Evolutionary conservation across 1,140 invertebrate genomes (phyloP).

Genomic region (Drosophila busckii): DNA sequence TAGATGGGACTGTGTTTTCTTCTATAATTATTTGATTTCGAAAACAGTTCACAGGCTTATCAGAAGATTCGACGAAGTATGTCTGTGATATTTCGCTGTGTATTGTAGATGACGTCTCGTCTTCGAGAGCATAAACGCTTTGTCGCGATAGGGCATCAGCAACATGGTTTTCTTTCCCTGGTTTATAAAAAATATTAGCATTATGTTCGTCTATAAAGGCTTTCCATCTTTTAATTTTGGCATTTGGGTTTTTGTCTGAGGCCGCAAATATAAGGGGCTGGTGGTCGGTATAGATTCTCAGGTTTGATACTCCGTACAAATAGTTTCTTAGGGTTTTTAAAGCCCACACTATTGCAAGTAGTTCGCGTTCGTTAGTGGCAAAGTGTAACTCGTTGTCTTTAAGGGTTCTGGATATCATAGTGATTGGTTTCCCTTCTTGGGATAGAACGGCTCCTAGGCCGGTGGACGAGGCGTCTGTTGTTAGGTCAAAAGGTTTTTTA

Average conservation of each 20-base stretch:
- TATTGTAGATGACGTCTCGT: neutral
- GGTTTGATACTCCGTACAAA: constrained; percentile 1
- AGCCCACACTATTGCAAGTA: constrained; percentile 17
- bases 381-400: constrained; percentile 4
- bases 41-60: constrained; percentile 18
- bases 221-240: constrained; percentile 10
- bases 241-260: constrained; percentile 17
- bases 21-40: constrained; percentile 21
- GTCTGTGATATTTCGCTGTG: constrained; percentile 10
- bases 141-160: constrained; percentile 16
- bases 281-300: constrained; percentile 15
- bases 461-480: constrained; percentile 7
- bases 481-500: constrained; percentile 14
- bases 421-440: constrained; percentile 10
- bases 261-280: constrained; percentile 11
- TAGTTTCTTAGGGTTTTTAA: constrained; percentile 7
- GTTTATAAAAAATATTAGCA: constrained; percentile 22
- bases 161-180: constrained; percentile 11
- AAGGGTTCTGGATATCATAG: constrained; percentile 15
- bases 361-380: constrained; percentile 11
- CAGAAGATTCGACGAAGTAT: constrained; percentile 2
- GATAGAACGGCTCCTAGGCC: constrained; percentile 12
- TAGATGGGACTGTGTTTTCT: neutral
- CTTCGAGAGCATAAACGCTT: neutral
- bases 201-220: constrained; percentile 24